phyloP scores from a whole-genome alignment of 2,888 invertebrate species.

The Tetranychus truncatus region DNA sequence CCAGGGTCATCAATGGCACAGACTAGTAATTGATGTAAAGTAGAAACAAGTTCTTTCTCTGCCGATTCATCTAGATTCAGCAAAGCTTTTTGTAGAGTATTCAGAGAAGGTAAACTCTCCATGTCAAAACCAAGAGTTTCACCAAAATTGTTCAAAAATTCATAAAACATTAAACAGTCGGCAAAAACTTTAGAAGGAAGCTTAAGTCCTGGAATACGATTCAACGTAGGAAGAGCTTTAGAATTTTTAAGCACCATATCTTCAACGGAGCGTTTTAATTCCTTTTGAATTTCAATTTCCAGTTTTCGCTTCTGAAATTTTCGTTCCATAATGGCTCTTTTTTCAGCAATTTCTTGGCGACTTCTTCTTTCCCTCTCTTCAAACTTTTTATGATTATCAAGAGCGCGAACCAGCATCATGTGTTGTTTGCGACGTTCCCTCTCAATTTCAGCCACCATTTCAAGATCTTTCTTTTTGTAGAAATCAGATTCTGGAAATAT shows the following conservation, averaged over 20 bases:
- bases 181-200: conserved; percentile 74
- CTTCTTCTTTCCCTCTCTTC: conserved; percentile 50
- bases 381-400: conserved; percentile 65
- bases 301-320: conserved; percentile 44
- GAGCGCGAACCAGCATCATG: conserved; percentile 63
- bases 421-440: conserved; percentile 74
- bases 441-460: conserved; percentile 36
- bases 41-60: conserved; percentile 57
- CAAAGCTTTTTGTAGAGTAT: conserved; percentile 65
- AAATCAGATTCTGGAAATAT: conserved; percentile 1
- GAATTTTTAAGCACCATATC: conserved; percentile 58
- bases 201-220: conserved; percentile 57
- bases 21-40: conserved; percentile 69
- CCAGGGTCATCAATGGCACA: conserved; percentile 68
- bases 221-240: conserved; percentile 39
- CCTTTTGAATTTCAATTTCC: conserved; percentile 48
- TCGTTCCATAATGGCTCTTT: conserved; percentile 44
- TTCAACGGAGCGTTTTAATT: conserved; percentile 69
- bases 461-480: conserved; percentile 17
- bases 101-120: conserved; percentile 66
- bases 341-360: conserved; percentile 62
- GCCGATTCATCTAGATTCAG: conserved; percentile 59
- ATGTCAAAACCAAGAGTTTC: conserved; percentile 80
- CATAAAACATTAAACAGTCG: conserved; percentile 80
- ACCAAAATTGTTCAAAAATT: conserved; percentile 88